A percentile compares a stretch with the other conserved stretches of the same genome.
Evolutionary conservation across 2,888 invertebrate genomes (phyloP).

Genomic region (Lycaena phlaeas): DNA sequence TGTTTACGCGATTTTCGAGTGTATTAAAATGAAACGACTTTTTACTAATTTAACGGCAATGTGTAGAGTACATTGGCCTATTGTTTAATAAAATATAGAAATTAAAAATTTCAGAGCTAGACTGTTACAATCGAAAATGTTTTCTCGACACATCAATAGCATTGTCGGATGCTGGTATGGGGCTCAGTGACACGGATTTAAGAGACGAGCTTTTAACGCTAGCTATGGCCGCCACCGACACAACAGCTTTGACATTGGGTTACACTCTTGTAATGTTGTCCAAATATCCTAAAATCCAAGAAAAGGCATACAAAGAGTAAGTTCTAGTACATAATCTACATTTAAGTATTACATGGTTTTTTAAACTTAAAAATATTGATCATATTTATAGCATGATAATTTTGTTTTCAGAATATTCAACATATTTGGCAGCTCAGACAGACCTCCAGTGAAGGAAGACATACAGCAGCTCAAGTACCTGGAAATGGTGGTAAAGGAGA

Average conservation of each 20-base stretch:
- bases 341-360: no score
- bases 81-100: no score
- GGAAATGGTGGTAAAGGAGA: slow-evolving; percentile 46
- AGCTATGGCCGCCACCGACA: not conserved
- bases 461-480: slow-evolving; percentile 36
- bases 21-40: no score
- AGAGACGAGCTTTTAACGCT: not conserved
- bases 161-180: not conserved
- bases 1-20: no score
- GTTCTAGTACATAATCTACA: no score
- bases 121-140: not conserved
- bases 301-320: slow-evolving; percentile 51
- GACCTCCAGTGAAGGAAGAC: slow-evolving; percentile 42
- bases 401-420: not conserved
- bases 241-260: not conserved
- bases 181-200: not conserved
- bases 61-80: no score
- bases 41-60: no score
- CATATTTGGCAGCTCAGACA: slow-evolving; percentile 26
- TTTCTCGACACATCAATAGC: not conserved
- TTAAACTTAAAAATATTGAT: no score
- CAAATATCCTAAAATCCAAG: slow-evolving; percentile 55
- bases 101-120: no score
- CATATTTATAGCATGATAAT: no score
- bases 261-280: slow-evolving; percentile 45